Percentiles rank a stretch among this genome's conserved stretches.
Evolutionary conservation across 2,113 vertebrate genomes (phyloP).

Genomic region (Antigone vipio): DNA sequence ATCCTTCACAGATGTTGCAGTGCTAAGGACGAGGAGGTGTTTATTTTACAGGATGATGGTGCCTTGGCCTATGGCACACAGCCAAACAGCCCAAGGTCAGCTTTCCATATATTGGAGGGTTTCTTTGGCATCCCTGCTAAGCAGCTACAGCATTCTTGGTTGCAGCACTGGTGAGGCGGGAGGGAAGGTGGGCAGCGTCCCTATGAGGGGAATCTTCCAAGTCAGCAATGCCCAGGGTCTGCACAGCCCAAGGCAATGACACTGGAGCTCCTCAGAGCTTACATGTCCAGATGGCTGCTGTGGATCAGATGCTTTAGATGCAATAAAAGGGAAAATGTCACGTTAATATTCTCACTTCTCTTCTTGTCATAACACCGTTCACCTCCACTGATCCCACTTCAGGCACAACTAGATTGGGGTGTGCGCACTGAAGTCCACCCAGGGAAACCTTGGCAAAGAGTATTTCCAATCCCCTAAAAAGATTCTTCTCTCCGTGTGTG

Average conservation of each 20-base stretch:
- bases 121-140: background rate
- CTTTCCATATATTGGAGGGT: background rate
- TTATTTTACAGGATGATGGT: constrained; percentile 15
- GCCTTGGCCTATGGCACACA: background rate
- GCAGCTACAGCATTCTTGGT: background rate
- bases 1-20: constrained; percentile 20
- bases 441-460: background rate
- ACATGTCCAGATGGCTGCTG: background rate
- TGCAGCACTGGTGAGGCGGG: background rate
- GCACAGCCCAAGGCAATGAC: background rate
- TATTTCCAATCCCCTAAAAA: background rate
- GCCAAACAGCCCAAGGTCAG: constrained; percentile 48
- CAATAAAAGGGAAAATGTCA: background rate
- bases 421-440: background rate
- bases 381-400: background rate
- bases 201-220: background rate
- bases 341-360: background rate
- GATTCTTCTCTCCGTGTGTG: background rate
- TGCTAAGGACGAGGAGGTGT: background rate
- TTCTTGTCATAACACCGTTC: background rate
- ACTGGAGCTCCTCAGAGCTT: background rate
- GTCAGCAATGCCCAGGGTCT: background rate
- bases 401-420: background rate
- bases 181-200: background rate
- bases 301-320: background rate